A percentile compares a stretch with the other conserved stretches of the same genome.
Conservation (phyloP, 2,113 vertebrate species). For the Rhinoptilus africanus region DNA sequence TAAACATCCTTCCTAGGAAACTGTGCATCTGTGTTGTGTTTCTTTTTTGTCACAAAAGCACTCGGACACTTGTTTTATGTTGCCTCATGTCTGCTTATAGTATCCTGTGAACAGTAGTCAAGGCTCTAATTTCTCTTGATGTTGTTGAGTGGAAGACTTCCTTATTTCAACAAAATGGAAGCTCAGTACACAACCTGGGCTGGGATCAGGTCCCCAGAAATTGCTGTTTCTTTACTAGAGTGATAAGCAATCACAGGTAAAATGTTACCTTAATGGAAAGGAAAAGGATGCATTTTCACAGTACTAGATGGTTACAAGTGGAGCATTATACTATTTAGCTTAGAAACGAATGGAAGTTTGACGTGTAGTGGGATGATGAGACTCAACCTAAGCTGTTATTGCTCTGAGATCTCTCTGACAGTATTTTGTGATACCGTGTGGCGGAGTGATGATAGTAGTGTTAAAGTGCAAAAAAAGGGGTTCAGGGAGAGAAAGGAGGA, state of each 20-base stretch:
- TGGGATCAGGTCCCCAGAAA: background rate
- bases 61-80: background rate
- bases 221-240: background rate
- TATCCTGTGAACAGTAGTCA: background rate
- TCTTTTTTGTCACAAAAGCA: background rate
- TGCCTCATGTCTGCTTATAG: background rate
- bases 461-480: background rate
- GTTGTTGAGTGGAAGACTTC: background rate
- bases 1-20: conserved; percentile 16
- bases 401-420: background rate
- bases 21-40: background rate
- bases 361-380: background rate
- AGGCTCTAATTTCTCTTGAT: background rate
- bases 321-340: background rate
- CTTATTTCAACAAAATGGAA: background rate
- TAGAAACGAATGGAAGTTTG: background rate
- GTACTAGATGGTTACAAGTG: background rate
- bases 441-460: background rate
- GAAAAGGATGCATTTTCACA: background rate
- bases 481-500: background rate
- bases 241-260: background rate
- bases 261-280: background rate
- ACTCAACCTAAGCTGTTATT: background rate
- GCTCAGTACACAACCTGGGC: background rate
- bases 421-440: background rate